A percentile compares a stretch with the other conserved stretches of the same genome.
Conservation (phyloP, 1,140 invertebrate species). For the Ceratoteleas bidentatus region DNA sequence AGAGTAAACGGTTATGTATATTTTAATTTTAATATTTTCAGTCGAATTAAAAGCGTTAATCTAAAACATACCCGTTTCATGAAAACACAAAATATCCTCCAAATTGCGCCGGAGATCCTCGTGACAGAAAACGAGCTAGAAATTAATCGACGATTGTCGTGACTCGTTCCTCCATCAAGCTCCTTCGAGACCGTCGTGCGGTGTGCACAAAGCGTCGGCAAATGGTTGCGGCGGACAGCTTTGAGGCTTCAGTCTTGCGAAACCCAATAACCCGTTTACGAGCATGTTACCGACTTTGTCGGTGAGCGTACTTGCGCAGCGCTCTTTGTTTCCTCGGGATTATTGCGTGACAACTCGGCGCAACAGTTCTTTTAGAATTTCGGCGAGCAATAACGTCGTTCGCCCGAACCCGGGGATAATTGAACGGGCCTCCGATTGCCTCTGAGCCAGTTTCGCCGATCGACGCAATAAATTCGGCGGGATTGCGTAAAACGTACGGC, state of each 20-base stretch:
- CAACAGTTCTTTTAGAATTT: constrained; percentile 31
- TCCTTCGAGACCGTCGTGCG: background rate
- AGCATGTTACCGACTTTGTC: constrained; percentile 14
- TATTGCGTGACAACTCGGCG: constrained; percentile 29
- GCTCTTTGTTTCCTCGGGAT: constrained; percentile 27
- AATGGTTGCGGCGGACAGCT: constrained; percentile 6
- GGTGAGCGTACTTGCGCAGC: constrained; percentile 9
- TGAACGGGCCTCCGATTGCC: constrained; percentile 13
- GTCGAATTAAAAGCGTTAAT: too few relatives aligned
- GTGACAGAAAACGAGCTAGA: too few relatives aligned
- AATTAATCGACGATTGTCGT: background rate
- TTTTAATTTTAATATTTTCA: too few relatives aligned
- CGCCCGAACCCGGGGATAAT: constrained; percentile 8
- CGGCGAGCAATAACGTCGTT: constrained; percentile 6
- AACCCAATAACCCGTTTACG: constrained; percentile 36
- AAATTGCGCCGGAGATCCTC: too few relatives aligned
- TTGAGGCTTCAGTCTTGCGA: constrained; percentile 8
- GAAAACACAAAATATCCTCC: too few relatives aligned
- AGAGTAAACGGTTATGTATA: too few relatives aligned
- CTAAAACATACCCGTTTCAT: too few relatives aligned
- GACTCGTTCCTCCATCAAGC: background rate
- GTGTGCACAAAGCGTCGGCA: background rate
- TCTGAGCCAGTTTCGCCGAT: constrained; percentile 11
- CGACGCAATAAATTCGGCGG: constrained; percentile 18
- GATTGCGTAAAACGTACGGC: constrained; percentile 1